These are phyloP conservation scores for Mesoclemmys tuberculata DNA, from an alignment of 2,113 vertebrate genomes.

Conservation along the genomic window DNA sequence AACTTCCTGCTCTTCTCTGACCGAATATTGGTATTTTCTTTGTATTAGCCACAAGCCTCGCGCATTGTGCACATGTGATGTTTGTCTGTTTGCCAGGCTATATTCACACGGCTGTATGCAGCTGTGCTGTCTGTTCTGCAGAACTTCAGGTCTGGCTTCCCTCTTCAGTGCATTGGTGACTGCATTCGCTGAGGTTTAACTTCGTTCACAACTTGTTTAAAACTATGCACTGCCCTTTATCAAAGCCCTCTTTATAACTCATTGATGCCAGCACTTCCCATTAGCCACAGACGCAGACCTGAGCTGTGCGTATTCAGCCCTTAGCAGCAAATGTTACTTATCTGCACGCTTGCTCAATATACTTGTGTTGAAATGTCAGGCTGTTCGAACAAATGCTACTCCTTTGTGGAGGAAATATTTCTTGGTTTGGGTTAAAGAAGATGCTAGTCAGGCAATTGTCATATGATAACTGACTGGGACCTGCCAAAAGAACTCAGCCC, in stretches of 20 bases:
- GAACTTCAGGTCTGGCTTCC: not conserved
- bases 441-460: not conserved
- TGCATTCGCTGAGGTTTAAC: not conserved
- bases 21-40: not conserved
- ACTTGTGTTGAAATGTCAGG: not conserved
- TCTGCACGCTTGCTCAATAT: not conserved
- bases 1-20: not conserved
- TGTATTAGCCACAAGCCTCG: not conserved
- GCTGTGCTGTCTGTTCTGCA: not conserved
- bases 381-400: not conserved
- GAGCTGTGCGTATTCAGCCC: not conserved
- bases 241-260: not conserved
- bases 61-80: accelerated
- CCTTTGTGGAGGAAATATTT: accelerated
- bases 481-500: not conserved
- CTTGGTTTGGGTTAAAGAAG: not conserved
- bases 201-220: not conserved
- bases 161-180: not conserved
- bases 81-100: not conserved
- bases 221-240: not conserved
- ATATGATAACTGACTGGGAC: not conserved
- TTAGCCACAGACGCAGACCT: accelerated
- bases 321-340: not conserved
- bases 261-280: not conserved
- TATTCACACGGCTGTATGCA: accelerated